Conservation (phyloP, 2,888 invertebrate genomes). For the Oscheius onirici region DNA sequence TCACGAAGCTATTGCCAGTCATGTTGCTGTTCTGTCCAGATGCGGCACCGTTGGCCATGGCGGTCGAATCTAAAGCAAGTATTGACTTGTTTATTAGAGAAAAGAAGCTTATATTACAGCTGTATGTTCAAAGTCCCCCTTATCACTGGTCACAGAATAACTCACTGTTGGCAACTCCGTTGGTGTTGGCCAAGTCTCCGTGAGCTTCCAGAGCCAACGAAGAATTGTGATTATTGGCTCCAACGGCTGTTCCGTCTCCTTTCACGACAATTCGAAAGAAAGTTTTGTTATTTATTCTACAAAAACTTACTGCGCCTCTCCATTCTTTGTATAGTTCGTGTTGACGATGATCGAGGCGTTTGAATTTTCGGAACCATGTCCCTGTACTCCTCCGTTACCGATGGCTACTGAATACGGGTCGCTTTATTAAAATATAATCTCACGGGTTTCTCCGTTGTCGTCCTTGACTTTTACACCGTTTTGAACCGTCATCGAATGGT, state of each 20-base stretch:
- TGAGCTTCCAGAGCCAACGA: constrained; percentile 44
- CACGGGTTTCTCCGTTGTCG: constrained; percentile 51
- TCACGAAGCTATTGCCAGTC: constrained; percentile 41
- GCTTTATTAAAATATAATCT: not conserved
- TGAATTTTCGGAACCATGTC: constrained; percentile 50
- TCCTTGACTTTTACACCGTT: constrained; percentile 56
- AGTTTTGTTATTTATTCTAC: not conserved
- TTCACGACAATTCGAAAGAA: constrained; percentile 38
- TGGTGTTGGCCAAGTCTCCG: constrained; percentile 39
- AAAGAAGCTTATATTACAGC: too few relatives aligned
- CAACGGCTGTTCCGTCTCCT: constrained; percentile 46
- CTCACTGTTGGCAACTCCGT: constrained; percentile 42
- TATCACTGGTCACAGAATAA: too few relatives aligned
- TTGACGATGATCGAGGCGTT: constrained; percentile 49
- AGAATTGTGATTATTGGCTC: constrained; percentile 40
- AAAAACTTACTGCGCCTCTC: constrained; percentile 37
- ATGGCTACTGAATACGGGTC: constrained; percentile 53
- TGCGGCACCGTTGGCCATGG: constrained; percentile 42
- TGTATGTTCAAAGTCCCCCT: too few relatives aligned
- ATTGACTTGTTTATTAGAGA: not conserved
- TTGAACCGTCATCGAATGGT: constrained; percentile 53
- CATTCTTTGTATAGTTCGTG: constrained; percentile 48
- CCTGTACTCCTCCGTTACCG: constrained; percentile 49
- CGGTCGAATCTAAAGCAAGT: constrained; percentile 35
- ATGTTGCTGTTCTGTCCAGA: constrained; percentile 48